These are phyloP conservation scores for Cinara cedri DNA, from an alignment of 2,888 invertebrate genomes.

Conservation along the genomic window DNA sequence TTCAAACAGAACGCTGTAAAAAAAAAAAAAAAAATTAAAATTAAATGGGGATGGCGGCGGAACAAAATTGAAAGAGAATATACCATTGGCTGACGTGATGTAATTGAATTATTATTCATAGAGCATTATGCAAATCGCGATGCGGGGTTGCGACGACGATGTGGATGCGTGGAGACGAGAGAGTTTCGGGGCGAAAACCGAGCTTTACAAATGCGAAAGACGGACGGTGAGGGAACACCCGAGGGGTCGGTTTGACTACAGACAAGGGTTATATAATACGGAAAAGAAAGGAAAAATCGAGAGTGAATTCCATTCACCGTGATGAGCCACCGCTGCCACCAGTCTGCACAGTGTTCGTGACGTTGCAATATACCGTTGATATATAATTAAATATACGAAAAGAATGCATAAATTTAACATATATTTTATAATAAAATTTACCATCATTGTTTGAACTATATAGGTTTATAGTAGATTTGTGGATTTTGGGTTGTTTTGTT, in stretches of 20 bases:
- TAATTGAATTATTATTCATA: constrained; percentile 56
- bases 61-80: not conserved
- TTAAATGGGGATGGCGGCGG: constrained; percentile 8
- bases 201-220: constrained; percentile 12
- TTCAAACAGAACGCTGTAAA: constrained; percentile 30
- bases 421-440: no score
- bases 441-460: no score
- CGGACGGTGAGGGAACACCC: not conserved
- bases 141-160: not conserved
- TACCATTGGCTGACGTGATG: constrained; percentile 15
- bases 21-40: constrained; percentile 25
- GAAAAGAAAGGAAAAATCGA: constrained; percentile 42
- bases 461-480: no score
- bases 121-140: constrained; percentile 48
- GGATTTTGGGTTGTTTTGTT: no score
- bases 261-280: constrained; percentile 3
- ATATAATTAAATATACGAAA: no score
- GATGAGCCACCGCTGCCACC: not conserved
- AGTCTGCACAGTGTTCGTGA: no score
- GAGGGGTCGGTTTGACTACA: not conserved
- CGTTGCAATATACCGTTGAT: no score
- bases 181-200: constrained; percentile 24
- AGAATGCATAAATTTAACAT: no score
- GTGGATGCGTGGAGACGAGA: constrained; percentile 26
- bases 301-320: not conserved